Base-by-base conservation (phyloP, 2,113 vertebrate genomes). In the Tenrec ecaudatus region DNA sequence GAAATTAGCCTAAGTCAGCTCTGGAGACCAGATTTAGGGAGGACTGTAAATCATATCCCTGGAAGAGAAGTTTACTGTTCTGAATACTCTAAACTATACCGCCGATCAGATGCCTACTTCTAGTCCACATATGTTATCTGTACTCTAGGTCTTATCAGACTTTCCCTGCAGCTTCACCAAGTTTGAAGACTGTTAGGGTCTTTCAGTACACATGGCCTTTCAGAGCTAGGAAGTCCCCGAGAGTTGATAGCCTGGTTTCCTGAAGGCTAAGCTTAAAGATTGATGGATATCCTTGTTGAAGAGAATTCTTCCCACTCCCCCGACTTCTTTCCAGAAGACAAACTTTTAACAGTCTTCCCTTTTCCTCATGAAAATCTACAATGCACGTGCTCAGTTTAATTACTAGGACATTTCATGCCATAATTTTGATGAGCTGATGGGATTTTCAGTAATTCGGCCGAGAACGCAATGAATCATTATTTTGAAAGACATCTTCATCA, bases 1-100 rank as follows among this genome's bases (percentile, higher is more conserved):
- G 94, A 97, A 97, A 97, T 97, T 97, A 97, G 96, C 97, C 96
- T 96, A 97, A 97, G 96, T 97, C 97, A 97, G 97, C 97, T 97
- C 96, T 96, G 93, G 97, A 96, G 96, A 95, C 93, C 96, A 97
- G 96, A 97, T 96, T 97, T 97, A 97, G 94, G 96, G 92, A 93
- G 68, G 86, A 75, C 6, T 79, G 78, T 97, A 97, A 97, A 97
- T 97, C 93, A 96, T 36, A 69, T 66, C 66, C 60, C 94, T 79
- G 80, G 82, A 93, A 84, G 58, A 82, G 93, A 97, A 86, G 76
- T 81, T 94, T 95, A 68, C 93, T 95, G 89, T 95, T 96, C 82
- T 90, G 95, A 95, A 95, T 88, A 92, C 86, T 96, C 86, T 96
- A 79, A 97, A 95, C 95, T 66, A 76, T 53, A 93, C 85, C 60